Evolutionary conservation across 2,113 vertebrate genomes (phyloP), one percentile per base, ranked within the genome.

Genomic region (Cololabis saira): DNA sequence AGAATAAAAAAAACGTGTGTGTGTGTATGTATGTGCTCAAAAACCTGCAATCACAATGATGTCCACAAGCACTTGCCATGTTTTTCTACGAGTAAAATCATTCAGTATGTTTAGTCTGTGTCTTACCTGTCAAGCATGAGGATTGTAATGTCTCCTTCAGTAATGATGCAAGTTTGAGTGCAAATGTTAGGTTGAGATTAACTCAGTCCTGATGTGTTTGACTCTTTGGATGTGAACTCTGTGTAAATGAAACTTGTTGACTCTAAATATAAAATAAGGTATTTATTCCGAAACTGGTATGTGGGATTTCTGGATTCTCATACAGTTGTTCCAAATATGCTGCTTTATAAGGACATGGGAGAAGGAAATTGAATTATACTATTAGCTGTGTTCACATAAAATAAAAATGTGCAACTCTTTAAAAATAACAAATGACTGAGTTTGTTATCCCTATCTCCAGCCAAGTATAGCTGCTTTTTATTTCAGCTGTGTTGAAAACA

Each of bases 61-160:
- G 44, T 83, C 57, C 57, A 21, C 18, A 75, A 71, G 61, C 71
- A 82, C 55, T 74, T 55, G 15, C 33, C 33, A 52, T 11, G 24
- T 27, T 27, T 27, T 52, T 58, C 9, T 45, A 49, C 17, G 27
- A 13, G 44, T 60, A 42, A 68, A 64, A 61, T 19, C 19, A 52
- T 16, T 61, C 14, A 56, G 3, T 71, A 8, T 51, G 44, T 62
- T 45, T 44, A 9, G 19, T 24, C 4, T 71, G 58, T 63, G 48
- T 62, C 21, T 14, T 12, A 5, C 19, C 18, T 41, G 52, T 48
- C 63, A 12, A 49, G 59, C 54, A 65, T 0, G 3, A 54, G 16
- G 52, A 70, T 73, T 72, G 54, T 74, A 62, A 24, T 37, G 16
- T 60, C 42, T 70, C 2, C 1, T 22, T 7, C 13, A 41, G 6